Base-by-base conservation (phyloP, 2,888 invertebrate species). In the Maniola hyperantus region DNA sequence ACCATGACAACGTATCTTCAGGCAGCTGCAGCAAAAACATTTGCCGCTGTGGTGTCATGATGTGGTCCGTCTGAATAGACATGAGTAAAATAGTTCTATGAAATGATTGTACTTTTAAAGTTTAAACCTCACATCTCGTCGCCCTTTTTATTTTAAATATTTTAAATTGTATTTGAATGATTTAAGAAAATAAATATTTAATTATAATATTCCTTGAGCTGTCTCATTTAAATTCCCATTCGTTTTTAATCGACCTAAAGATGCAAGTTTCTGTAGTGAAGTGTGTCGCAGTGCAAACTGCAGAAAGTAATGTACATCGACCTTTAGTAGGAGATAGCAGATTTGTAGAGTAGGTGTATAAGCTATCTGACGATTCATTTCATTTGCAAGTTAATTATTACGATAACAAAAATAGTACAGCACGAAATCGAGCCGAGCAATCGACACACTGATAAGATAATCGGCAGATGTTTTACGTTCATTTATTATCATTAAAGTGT, bases 91-190 rank as follows among this genome's bases (percentile, higher is more conserved):
- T 20, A 20, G 10, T 15, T 54, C 2, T 1, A 26, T 26, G 26
- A 26, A 26, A n/a, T n/a, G 34, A 8, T 15, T 5, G n/a, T 34
- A 8, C 8, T 8, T 50, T 50, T 18, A 50, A 50, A 54, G n/a
- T 33, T 53, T 8, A n/a, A 13, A 33, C n/a, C 48, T 48, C 48
- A 7, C 20, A 20, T 20, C 0, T 59, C 44, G 60, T 34, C 15
- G 8, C 10, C 20, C 50, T 10, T 34, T 61, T 51, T 2, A 50
- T 50, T 60, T 44, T 33, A 36, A 18, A 15, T 39, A 20, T 51
- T 51, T 51, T 33, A 20, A 50, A 51, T 8, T 60, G 60, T 61
- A 61, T 50, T 61, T 61, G 50, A 51, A 51, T 39, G 61, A 61
- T 2, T 46, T 51, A 51, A 20, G n/a, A 51, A 26, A 39, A 51